phyloP scores from a whole-genome alignment of 2,888 invertebrate genomes.

The Synanthedon formicaeformis region DNA sequence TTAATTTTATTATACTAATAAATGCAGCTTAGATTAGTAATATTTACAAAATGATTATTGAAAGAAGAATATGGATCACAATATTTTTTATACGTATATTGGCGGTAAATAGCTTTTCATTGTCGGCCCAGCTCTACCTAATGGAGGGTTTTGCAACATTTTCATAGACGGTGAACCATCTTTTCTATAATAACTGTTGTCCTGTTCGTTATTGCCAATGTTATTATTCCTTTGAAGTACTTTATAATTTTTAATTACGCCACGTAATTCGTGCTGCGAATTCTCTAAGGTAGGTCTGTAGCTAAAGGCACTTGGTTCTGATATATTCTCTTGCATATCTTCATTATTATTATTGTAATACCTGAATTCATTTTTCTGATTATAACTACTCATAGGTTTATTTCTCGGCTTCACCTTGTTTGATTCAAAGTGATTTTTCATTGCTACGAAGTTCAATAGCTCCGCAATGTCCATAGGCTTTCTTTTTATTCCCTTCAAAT shows the following conservation, averaged over 20 bases:
- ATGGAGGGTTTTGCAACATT: slow-evolving; percentile 35
- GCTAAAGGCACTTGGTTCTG: slow-evolving; percentile 19
- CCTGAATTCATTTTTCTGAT: slow-evolving; percentile 26
- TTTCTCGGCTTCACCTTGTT: slow-evolving; percentile 39
- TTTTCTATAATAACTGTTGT: slow-evolving; percentile 23
- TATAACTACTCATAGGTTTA: slow-evolving; percentile 21
- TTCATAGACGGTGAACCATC: slow-evolving; percentile 37
- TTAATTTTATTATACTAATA: slow-evolving; percentile 27
- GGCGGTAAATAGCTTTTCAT: slow-evolving; percentile 57
- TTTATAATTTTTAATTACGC: slow-evolving; percentile 58
- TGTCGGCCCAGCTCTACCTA: slow-evolving; percentile 58
- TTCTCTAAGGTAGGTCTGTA: slow-evolving; percentile 24
- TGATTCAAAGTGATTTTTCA: slow-evolving; percentile 54
- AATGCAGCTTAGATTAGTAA: slow-evolving; percentile 37
- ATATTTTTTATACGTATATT: slow-evolving; percentile 33
- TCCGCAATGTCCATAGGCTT: slow-evolving; percentile 44
- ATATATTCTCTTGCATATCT: slow-evolving; percentile 9
- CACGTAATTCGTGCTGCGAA: slow-evolving; percentile 40
- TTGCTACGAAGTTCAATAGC: slow-evolving; percentile 43
- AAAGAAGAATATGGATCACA: slow-evolving; percentile 32
- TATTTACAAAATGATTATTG: slow-evolving; percentile 37
- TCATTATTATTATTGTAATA: slow-evolving; percentile 18
- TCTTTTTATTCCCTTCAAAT: slow-evolving; percentile 27
- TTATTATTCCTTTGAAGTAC: slow-evolving; percentile 47
- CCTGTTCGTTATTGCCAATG: slow-evolving; percentile 21